Evolutionary conservation across 2,797 vertebrate species (phyloP), one percentile per base, ranked within the genome.

Genomic region (Rhyacichthys aspro): DNA sequence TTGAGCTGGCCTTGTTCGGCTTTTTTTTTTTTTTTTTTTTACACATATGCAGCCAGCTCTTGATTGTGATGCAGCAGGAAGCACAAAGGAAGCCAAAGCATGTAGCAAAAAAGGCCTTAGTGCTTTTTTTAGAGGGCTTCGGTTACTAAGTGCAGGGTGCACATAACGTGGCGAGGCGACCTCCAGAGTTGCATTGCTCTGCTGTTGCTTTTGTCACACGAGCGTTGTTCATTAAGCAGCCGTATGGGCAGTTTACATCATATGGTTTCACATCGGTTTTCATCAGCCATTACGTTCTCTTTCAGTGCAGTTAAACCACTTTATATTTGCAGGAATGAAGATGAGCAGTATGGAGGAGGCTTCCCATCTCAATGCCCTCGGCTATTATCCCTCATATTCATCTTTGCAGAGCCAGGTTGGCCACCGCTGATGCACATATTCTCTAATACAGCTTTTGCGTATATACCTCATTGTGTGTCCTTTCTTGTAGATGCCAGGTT

Each of bases 371-470:
- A 93, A 92, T 74, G 2, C 84, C 15, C 86, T 93, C 18, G 41
- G 91, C 10, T 97, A 93, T 43, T 84, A 94, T 0, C 49, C 94
- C n/a, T 60, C 94, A 17, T 98, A 94, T 32, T 49, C 93, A 18
- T 70, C 96, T 43, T 84, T 96, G 63, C 95, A 93, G 1, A 83
- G 92, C 70, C 96, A 96, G 96, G 97, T 98, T 82, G 81, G 84
- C 28, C 8, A n/a, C 48, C 10, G 10, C 11, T 16, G 15, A 16
- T 17, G 23, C 23, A 28, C 23, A 28, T 2, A 28, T 3, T n/a
- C 3, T 28, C 23, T 5, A 28, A 28, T 28, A 28, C 7, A 28
- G 23, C 23, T 28, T 28, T 28, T 28, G 23, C 23, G 7, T 6
- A 28, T 6, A 28, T 3, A 41, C 3, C 7, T 14, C 12, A 41